Conservation (phyloP, 2,113 vertebrate genomes). For the Lepidothrix coronata region DNA sequence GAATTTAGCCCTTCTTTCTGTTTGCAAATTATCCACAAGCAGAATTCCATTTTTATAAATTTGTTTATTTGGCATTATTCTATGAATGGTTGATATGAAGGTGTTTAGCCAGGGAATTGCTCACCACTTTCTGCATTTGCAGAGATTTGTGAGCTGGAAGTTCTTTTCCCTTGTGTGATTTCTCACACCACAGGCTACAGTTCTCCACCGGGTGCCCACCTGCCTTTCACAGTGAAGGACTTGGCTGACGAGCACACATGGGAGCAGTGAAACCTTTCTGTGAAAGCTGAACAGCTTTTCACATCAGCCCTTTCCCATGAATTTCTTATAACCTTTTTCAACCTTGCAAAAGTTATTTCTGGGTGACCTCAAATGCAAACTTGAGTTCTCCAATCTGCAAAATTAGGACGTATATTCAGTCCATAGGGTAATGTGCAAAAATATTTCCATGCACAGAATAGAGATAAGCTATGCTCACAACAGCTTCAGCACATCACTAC, state of each 20-base stretch:
- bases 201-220: neutral
- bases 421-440: neutral
- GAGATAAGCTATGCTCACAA: neutral
- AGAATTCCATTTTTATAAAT: conserved; percentile 50
- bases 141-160: neutral
- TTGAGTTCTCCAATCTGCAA: neutral
- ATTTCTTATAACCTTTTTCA: neutral
- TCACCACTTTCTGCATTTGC: neutral
- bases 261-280: neutral
- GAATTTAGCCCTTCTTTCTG: conserved; percentile 34
- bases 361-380: neutral
- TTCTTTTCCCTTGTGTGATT: neutral
- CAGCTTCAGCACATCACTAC: neutral
- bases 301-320: neutral
- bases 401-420: neutral
- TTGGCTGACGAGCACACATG: neutral
- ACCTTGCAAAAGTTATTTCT: neutral
- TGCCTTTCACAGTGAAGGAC: neutral
- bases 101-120: conserved; percentile 14
- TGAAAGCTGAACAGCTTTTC: neutral
- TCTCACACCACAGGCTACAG: neutral
- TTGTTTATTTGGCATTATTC: conserved; percentile 47
- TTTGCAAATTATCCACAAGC: conserved; percentile 52
- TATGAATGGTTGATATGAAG: neutral
- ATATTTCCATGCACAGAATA: neutral